phyloP scores from a whole-genome alignment of 2,888 invertebrate genomes.

The Diplolepis rosae region DNA sequence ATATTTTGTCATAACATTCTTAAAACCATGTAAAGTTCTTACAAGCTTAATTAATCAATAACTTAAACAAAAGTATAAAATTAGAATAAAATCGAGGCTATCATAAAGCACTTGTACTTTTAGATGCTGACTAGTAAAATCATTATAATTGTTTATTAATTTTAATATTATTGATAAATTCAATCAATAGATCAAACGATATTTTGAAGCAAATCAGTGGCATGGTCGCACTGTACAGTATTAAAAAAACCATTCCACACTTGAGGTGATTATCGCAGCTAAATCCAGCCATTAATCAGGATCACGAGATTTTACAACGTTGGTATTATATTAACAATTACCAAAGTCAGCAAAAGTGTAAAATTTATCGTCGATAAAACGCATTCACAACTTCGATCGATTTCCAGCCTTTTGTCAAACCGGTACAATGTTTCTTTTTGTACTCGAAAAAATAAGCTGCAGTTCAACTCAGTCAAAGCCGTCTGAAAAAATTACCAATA shows the following conservation, averaged over 20 bases:
- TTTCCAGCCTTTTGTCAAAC: slow-evolving; percentile 34
- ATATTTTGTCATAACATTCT: slow-evolving; percentile 26
- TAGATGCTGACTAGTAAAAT: slow-evolving; percentile 19
- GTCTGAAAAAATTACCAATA: not conserved
- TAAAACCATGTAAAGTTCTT: slow-evolving; percentile 12
- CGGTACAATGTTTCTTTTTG: slow-evolving; percentile 29
- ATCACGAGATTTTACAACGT: slow-evolving; percentile 4
- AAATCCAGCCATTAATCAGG: slow-evolving; percentile 18
- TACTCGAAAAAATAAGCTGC: slow-evolving; percentile 5
- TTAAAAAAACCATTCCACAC: slow-evolving; percentile 18
- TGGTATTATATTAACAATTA: slow-evolving; percentile 29
- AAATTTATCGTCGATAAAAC: slow-evolving; percentile 33
- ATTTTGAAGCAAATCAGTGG: slow-evolving; percentile 15
- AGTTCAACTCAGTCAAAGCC: not conserved
- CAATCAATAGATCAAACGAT: not conserved
- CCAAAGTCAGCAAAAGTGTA: slow-evolving; percentile 28
- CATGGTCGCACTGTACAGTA: slow-evolving; percentile 16
- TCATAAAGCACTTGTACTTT: slow-evolving; percentile 1
- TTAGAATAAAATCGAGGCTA: not conserved
- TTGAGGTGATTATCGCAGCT: slow-evolving; percentile 13
- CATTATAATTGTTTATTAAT: not conserved
- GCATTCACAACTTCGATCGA: slow-evolving; percentile 3
- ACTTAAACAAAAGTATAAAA: slow-evolving; percentile 5
- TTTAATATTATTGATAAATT: not conserved
- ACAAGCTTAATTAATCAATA: slow-evolving; percentile 26